Conservation (phyloP, 1,140 invertebrate species). For the Glossosoma conforme region DNA sequence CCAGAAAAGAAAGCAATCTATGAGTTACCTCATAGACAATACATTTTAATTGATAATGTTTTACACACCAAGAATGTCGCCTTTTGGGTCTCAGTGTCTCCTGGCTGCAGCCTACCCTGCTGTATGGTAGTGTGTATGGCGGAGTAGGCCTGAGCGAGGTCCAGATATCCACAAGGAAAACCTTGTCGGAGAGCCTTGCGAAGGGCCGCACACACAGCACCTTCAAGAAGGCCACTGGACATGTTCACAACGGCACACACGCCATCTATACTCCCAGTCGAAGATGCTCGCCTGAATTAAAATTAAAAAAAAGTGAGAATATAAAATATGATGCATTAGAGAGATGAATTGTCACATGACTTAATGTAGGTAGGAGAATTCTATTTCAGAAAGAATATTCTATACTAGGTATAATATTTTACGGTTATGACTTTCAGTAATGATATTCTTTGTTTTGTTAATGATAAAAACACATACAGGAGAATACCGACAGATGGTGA, state of each 20-base stretch:
- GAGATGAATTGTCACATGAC: too few relatives aligned
- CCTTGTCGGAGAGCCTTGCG: slow-evolving; percentile 72
- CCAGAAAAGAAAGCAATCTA: too few relatives aligned
- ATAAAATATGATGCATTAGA: too few relatives aligned
- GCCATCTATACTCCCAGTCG: slow-evolving; percentile 89
- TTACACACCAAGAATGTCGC: slow-evolving; percentile 61
- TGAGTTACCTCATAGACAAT: too few relatives aligned
- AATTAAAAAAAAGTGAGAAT: slow-evolving; percentile 18
- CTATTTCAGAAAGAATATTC: too few relatives aligned
- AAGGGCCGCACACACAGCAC: slow-evolving; percentile 75
- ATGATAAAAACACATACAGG: too few relatives aligned
- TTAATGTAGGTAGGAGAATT: too few relatives aligned
- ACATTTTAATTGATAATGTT: not conserved
- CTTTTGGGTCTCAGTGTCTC: slow-evolving; percentile 73
- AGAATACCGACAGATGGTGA: too few relatives aligned
- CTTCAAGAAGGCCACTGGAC: slow-evolving; percentile 82
- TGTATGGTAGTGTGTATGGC: slow-evolving; percentile 77
- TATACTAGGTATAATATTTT: too few relatives aligned
- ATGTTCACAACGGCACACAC: slow-evolving; percentile 97
- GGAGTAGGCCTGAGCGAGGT: slow-evolving; percentile 74
- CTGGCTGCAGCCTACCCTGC: slow-evolving; percentile 74
- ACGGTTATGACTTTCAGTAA: too few relatives aligned
- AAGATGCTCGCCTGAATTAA: slow-evolving; percentile 67
- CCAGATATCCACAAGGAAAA: slow-evolving; percentile 81
- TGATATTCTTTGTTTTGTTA: too few relatives aligned